Percentiles rank a stretch among this genome's conserved stretches.
These are phyloP conservation scores for Procapra przewalskii DNA, from an alignment of 2,113 vertebrate species.

Conservation along the genomic window DNA sequence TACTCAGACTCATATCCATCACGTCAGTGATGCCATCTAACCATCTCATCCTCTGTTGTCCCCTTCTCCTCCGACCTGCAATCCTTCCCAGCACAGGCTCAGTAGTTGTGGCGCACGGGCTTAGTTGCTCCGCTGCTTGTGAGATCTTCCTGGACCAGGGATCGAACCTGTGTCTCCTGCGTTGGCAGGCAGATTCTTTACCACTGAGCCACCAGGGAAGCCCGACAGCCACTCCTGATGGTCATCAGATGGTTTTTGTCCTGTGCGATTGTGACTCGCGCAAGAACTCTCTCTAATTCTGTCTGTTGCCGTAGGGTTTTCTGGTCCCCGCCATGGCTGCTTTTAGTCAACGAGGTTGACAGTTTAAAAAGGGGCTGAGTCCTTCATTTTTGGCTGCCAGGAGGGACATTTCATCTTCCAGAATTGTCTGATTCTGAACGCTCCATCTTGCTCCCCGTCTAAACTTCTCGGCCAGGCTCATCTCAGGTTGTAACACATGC, in stretches of 20 bases:
- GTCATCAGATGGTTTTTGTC: neutral
- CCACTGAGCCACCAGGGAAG: neutral
- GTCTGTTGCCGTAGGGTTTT: too few species aligned
- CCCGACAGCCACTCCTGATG: rapidly evolving
- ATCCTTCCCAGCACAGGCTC: neutral
- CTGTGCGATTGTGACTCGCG: neutral
- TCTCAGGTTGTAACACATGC: rapidly evolving
- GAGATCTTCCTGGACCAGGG: neutral
- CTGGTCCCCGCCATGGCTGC: neutral
- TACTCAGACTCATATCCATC: neutral
- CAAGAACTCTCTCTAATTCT: neutral
- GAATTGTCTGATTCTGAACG: neutral
- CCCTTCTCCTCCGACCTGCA: neutral
- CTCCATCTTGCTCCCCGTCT: neutral
- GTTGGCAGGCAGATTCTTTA: neutral
- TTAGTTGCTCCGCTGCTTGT: neutral
- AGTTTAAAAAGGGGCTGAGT: neutral
- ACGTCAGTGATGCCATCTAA: neutral
- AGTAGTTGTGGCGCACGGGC: rapidly evolving
- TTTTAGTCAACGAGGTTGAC: neutral
- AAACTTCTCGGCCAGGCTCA: rapidly evolving
- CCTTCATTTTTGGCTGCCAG: neutral
- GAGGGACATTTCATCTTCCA: neutral
- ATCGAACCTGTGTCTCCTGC: neutral
- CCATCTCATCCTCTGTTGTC: neutral